A percentile compares a stretch with the other conserved stretches of the same genome.
These are phyloP conservation scores for Drosophila saltans DNA, from an alignment of 1,140 invertebrate genomes.

Conservation along the genomic window DNA sequence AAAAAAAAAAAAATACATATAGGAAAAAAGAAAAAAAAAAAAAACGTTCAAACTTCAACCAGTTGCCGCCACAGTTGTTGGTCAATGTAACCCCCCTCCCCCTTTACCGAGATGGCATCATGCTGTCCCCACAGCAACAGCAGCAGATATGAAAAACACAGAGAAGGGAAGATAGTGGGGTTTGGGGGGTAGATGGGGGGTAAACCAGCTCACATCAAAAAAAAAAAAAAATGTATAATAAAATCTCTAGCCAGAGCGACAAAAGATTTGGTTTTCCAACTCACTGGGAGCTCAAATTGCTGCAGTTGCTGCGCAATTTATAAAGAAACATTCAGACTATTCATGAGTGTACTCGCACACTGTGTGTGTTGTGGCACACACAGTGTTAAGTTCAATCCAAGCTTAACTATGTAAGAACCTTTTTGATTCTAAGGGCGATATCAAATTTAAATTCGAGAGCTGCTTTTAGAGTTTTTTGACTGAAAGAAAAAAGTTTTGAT, in stretches of 20 bases:
- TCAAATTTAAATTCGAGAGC: no score
- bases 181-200: background rate
- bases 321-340: background rate
- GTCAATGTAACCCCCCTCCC: background rate
- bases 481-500: no score
- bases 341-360: background rate
- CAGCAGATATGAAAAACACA: background rate
- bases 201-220: no score
- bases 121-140: conserved; percentile 2
- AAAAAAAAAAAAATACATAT: background rate
- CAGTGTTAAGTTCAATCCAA: no score
- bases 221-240: background rate
- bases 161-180: background rate
- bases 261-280: conserved; percentile 6
- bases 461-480: no score
- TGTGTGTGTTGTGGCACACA: background rate
- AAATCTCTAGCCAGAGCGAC: conserved; percentile 4
- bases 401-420: no score
- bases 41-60: conserved; percentile 6
- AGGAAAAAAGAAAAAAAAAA: no score
- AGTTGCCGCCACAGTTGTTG: background rate
- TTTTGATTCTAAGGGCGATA: no score
- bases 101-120: conserved; percentile 2
- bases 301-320: conserved; percentile 9
- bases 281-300: conserved; percentile 1